Base-by-base conservation (phyloP, 2,797 vertebrate genomes). In the Sarcoramphus papa region DNA sequence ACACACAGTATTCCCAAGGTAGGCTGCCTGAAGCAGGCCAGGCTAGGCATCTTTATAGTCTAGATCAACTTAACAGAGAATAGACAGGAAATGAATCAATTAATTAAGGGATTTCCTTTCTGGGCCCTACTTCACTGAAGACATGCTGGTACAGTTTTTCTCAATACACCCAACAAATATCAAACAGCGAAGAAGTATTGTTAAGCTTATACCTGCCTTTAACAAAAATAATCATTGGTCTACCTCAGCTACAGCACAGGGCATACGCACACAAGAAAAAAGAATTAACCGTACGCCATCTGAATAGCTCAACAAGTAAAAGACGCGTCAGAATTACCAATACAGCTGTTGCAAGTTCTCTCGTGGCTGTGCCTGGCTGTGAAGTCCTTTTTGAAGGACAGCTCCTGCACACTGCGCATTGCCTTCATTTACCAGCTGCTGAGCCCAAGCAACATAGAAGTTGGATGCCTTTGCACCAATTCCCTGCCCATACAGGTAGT, bases 381-480 rank as follows among this genome's bases (percentile, higher is more conserved):
- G 98, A 93, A 99, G 40, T 0, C 99, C 99, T 93, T 97, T 98
- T 53, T 97, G 98, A 85, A 98, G 99, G 24, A 99, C 93, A 3
- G 94, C 96, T 4, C 96, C 97, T 2, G 99, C 99, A 53, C 97
- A 97, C 8, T 98, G 97, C 8, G 96, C 54, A 9, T 98, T 77
- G 6, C 98, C 99, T 37, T 95, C 98, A 12, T 74, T 91, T 57
- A 99, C 98, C 60, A 99, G 98, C 72, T 98, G 97, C 91, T 96
- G 97, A 1, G 99, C 99, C 99, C 99, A 99, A 50, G 98, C 98
- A 27, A 99, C 3, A 6, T 99, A 99, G 17, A 99, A 98, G n/a
- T 94, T 84, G 0, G 99, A 98, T 0, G 95, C 90, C 59, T 77
- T 97, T 18, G 64, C 97, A 41, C 99, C 99, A 2, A 99, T 68